Evolutionary conservation across 92 coral and sea anemone species (phyloP).

Genomic region (Siderastrea siderea): DNA sequence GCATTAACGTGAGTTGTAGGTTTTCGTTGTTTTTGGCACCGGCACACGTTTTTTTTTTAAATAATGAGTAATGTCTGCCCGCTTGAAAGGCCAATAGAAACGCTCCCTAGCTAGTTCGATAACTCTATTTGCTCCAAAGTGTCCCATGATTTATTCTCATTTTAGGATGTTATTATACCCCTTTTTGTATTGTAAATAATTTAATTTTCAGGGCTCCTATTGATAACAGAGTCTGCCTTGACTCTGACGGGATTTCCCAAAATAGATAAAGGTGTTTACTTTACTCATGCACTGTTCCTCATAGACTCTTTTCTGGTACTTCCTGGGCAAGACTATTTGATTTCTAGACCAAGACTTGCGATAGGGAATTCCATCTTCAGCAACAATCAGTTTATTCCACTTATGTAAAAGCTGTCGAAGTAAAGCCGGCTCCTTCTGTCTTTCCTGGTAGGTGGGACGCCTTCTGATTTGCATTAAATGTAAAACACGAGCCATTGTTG

Average conservation of each 20-base stretch:
- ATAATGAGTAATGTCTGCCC: conserved; percentile 50
- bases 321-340: conserved; percentile 34
- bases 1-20: conserved; percentile 32
- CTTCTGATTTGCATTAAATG: conserved; percentile 5
- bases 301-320: conserved; percentile 8
- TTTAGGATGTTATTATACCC: too few species aligned
- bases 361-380: conserved; percentile 36
- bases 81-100: conserved; percentile 59
- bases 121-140: conserved; percentile 39
- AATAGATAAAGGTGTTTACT: too few species aligned
- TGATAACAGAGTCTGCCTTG: too few species aligned
- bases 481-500: too few species aligned
- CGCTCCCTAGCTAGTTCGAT: conserved; percentile 41
- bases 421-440: conserved; percentile 4
- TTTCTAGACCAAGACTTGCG: background rate
- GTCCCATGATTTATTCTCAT: background rate
- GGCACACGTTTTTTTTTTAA: conserved; percentile 31
- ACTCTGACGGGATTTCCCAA: too few species aligned
- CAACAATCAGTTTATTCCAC: conserved; percentile 21
- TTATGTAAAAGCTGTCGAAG: conserved; percentile 33
- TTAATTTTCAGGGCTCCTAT: too few species aligned
- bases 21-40: conserved; percentile 50
- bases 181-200: too few species aligned
- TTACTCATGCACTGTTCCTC: conserved; percentile 48
- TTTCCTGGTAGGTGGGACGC: conserved; percentile 23